These are phyloP conservation scores for Phoenicopterus ruber DNA, from an alignment of 2,113 vertebrate species.

Conservation along the genomic window DNA sequence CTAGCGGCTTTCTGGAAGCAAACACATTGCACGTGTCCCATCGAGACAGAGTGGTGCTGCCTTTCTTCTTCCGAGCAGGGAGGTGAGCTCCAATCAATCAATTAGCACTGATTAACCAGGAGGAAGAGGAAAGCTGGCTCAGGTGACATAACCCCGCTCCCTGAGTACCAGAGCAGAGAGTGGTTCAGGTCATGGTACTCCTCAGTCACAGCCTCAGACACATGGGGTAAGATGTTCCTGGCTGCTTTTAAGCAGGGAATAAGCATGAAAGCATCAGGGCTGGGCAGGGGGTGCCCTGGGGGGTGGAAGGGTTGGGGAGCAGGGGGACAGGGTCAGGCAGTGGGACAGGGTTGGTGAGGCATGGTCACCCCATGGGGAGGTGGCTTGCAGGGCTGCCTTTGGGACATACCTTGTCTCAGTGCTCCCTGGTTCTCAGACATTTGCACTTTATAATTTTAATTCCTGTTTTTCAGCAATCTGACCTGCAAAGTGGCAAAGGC, in stretches of 20 bases:
- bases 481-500: neutral
- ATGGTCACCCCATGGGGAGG: neutral
- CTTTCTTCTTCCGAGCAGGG: neutral
- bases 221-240: neutral
- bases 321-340: neutral
- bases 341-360: neutral
- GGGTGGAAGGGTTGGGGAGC: neutral
- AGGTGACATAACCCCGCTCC: neutral
- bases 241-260: neutral
- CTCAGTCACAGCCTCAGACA: neutral
- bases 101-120: neutral
- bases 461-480: neutral
- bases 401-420: neutral
- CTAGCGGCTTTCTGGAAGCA: neutral
- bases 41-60: neutral
- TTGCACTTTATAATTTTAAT: neutral
- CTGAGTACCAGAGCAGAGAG: neutral
- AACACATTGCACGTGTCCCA: neutral
- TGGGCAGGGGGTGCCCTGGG: neutral
- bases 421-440: neutral
- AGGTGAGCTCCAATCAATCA: neutral
- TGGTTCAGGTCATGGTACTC: neutral
- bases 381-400: neutral
- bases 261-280: neutral
- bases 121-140: neutral